Evolutionary conservation across 2,797 vertebrate genomes (phyloP), one percentile per base, ranked within the genome.

Genomic region (Spinibarbus caldwelli): DNA sequence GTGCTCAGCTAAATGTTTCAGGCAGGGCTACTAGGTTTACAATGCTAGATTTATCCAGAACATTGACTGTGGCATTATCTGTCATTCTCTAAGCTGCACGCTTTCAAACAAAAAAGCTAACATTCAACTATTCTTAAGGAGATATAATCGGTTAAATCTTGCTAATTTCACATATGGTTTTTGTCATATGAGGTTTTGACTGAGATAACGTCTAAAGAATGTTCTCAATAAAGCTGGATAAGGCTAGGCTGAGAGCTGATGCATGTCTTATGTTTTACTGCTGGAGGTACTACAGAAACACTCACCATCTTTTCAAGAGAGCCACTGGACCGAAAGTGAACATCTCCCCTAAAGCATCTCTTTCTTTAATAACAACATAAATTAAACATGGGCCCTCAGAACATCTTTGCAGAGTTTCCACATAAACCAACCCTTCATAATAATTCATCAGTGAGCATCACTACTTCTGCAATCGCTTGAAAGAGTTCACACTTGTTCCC

Each of bases 1-100:
- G 90, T 90, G 91, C 90, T 93, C 89, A 93, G 88, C 86, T 85
- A 88, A 92, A 92, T 87, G 91, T 84, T 89, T 90, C 87, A 79
- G 80, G 67, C 90, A 77, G 41, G 10, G 9, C 23, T 66, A 31
- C 64, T 67, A 43, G 52, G 70, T 82, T 38, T 83, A 34, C 78
- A 54, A 78, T 71, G 26, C 82, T 80, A 36, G 41, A 41, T 59
- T 38, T 68, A 73, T 75, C 36, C 52, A 54, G 10, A 72, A 64
- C 49, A 1, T 73, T 67, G 38, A 66, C 68, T 75, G 5, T 17
- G 23, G 47, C 29, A 73, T 85, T 59, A 86, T 43, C 34, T 47
- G 34, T 64, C 66, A 66, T 71, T 67, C 29, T 59, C n/a, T 82
- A 70, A 62, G 38, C 12, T 52, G 5, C 6, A 47, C 1, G 19